Conservation (phyloP, 2,888 invertebrate genomes). For the Drosophila formosana region DNA sequence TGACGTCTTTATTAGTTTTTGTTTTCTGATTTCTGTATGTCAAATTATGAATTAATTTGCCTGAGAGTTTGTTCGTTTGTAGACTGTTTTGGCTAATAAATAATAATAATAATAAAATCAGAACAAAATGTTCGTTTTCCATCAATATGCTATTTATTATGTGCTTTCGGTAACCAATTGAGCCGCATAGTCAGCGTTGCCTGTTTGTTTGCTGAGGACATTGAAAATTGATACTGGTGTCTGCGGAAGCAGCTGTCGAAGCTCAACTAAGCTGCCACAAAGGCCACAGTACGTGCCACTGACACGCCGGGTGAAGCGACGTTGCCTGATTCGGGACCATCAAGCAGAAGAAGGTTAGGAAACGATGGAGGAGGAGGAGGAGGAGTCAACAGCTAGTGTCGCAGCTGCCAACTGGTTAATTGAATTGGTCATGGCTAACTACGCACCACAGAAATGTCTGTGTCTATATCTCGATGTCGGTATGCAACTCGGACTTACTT, state of each 20-base stretch:
- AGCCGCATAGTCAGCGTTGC: slow-evolving; percentile 21
- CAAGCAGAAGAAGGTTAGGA: neutral
- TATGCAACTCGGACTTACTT: slow-evolving; percentile 56
- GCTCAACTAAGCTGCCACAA: slow-evolving; percentile 45
- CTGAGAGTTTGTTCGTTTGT: no score
- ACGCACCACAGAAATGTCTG: slow-evolving; percentile 39
- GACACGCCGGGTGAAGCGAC: slow-evolving; percentile 4
- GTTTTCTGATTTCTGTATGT: no score
- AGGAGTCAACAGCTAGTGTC: slow-evolving; percentile 10
- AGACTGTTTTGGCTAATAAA: no score
- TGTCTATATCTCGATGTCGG: slow-evolving; percentile 24
- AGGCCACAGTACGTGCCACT: slow-evolving; percentile 40
- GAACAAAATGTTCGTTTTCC: no score
- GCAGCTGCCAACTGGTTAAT: slow-evolving; percentile 67
- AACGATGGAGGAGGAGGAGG: neutral
- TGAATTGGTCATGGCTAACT: slow-evolving; percentile 76
- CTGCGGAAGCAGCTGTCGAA: slow-evolving; percentile 56
- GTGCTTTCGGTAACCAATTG: neutral
- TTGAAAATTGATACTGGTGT: slow-evolving; percentile 54
- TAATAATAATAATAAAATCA: no score
- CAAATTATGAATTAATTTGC: no score
- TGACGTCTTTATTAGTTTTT: no score
- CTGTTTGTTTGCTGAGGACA: slow-evolving; percentile 42
- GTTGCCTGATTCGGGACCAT: slow-evolving; percentile 18
- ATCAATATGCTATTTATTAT: no score